A percentile compares a stretch with the other conserved stretches of the same genome.
These are phyloP conservation scores for Hybognathus amarus DNA, from an alignment of 2,797 vertebrate genomes.

Conservation along the genomic window DNA sequence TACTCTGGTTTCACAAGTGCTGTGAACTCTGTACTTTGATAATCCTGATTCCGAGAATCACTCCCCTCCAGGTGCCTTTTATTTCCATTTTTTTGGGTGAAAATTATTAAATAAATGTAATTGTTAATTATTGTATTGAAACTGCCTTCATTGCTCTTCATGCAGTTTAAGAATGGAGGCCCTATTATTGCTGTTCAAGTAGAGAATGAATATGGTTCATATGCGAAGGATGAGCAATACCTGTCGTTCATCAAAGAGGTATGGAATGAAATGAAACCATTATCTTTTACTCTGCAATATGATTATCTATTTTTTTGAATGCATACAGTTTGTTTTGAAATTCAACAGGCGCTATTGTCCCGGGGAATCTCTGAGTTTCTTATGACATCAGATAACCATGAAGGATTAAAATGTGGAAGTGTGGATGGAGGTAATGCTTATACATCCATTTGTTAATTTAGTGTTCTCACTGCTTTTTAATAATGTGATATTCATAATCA, in stretches of 20 bases:
- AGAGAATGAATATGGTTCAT: slow-evolving; percentile 95
- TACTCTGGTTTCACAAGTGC: slow-evolving; percentile 82
- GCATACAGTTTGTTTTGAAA: not conserved
- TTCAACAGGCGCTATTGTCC: slow-evolving; percentile 79
- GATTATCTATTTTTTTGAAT: too few species aligned
- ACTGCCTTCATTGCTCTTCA: not conserved
- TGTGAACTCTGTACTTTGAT: slow-evolving; percentile 86
- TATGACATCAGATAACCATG: slow-evolving; percentile 86
- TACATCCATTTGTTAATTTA: not conserved
- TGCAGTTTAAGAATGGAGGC: slow-evolving; percentile 87
- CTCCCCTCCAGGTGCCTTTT: slow-evolving; percentile 82
- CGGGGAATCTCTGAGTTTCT: slow-evolving; percentile 87
- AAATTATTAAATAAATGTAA: not conserved
- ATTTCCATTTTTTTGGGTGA: slow-evolving; percentile 41
- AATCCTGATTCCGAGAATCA: slow-evolving; percentile 79
- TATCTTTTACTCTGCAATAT: not conserved
- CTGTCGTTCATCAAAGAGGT: slow-evolving; percentile 87
- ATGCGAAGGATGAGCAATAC: slow-evolving; percentile 85
- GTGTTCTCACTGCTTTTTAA: not conserved
- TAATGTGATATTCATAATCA: not conserved
- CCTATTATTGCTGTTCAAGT: slow-evolving; percentile 92
- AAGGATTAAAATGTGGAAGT: slow-evolving; percentile 77
- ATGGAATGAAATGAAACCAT: slow-evolving; percentile 32
- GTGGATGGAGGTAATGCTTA: slow-evolving; percentile 83
- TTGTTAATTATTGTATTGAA: not conserved